Evolutionary conservation across 2,888 invertebrate genomes (phyloP).

Genomic region (Notocelia uddmanniana): DNA sequence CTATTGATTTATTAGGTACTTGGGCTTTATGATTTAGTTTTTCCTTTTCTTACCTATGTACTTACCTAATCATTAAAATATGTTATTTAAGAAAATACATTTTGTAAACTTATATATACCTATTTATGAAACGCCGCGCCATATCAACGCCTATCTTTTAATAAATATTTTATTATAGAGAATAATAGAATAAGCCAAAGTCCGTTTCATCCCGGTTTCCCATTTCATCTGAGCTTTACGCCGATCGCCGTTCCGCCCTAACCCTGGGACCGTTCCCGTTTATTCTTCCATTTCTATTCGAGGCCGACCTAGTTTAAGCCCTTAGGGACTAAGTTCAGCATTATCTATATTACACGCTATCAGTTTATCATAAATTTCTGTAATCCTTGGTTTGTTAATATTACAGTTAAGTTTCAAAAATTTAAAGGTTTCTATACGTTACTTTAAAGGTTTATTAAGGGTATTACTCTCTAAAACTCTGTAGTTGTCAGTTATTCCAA

Average conservation of each 20-base stretch:
- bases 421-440: too few relatives aligned
- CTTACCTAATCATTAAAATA: too few relatives aligned
- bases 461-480: too few relatives aligned
- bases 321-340: constrained; percentile 41
- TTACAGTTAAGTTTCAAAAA: constrained; percentile 16
- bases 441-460: too few relatives aligned
- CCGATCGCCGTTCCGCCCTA: constrained; percentile 55
- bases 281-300: constrained; percentile 62
- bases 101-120: too few relatives aligned
- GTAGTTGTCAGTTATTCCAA: too few relatives aligned
- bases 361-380: constrained; percentile 31
- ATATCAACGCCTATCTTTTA: constrained; percentile 6
- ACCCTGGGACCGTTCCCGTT: constrained; percentile 62
- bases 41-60: too few relatives aligned
- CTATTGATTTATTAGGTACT: too few relatives aligned
- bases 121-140: background rate
- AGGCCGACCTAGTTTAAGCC: constrained; percentile 66
- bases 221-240: constrained; percentile 56
- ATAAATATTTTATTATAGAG: constrained; percentile 27
- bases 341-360: constrained; percentile 39
- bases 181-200: constrained; percentile 16
- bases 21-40: too few relatives aligned
- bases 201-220: constrained; percentile 43
- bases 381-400: background rate
- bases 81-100: too few relatives aligned